Conservation (phyloP, 2,113 vertebrate genomes). For the Brachionichthys hirsutus region DNA sequence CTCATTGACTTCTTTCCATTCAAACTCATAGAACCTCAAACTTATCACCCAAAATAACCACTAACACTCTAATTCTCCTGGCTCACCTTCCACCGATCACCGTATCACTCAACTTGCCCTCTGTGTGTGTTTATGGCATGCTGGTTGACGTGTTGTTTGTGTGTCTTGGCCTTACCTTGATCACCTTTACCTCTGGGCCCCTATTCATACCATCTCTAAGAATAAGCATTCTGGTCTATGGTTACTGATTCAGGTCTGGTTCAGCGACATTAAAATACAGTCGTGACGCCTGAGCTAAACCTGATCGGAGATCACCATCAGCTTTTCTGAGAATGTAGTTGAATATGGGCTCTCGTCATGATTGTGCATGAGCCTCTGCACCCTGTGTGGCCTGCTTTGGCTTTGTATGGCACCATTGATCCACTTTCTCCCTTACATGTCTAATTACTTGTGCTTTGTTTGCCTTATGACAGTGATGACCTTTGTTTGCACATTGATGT, state of each 20-base stretch:
- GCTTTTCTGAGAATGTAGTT: conserved; percentile 56
- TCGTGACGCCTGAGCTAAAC: conserved; percentile 43
- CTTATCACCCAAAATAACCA: conserved; percentile 66
- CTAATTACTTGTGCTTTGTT: conserved; percentile 68
- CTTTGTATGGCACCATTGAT: conserved; percentile 64
- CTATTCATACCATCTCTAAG: conserved; percentile 60
- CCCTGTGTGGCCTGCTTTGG: conserved; percentile 46
- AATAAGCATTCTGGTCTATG: conserved; percentile 57
- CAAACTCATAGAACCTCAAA: conserved; percentile 49
- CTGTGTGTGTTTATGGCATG: conserved; percentile 81
- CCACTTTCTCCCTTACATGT: conserved; percentile 67
- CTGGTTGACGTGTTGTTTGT: conserved; percentile 69
- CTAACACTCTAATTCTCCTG: conserved; percentile 74
- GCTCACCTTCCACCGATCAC: conserved; percentile 51
- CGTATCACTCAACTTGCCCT: conserved; percentile 54
- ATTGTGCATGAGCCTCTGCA: conserved; percentile 55
- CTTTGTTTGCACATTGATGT: conserved; percentile 85
- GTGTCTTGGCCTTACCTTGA: conserved; percentile 67
- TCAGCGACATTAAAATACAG: conserved; percentile 34
- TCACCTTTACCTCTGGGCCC: conserved; percentile 63
- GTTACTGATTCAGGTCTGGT: conserved; percentile 42
- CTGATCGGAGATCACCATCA: conserved; percentile 56
- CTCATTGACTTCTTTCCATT: conserved; percentile 66
- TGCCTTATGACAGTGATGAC: conserved; percentile 68
- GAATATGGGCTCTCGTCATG: conserved; percentile 69